Conservation (phyloP, 2,888 invertebrate species). For the Synanthedon myopaeformis region DNA sequence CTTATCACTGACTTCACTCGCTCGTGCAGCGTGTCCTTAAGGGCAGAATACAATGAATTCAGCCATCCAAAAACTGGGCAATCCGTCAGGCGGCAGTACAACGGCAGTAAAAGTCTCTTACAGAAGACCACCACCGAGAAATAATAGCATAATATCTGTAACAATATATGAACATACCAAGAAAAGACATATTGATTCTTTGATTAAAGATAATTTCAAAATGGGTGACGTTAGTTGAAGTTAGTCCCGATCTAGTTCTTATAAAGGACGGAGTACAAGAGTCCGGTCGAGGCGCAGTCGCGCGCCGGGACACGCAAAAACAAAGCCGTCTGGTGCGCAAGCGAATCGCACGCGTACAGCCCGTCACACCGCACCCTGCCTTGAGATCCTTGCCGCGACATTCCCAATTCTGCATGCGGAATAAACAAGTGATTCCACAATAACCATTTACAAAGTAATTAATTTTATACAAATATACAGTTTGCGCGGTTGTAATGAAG, state of each 20-base stretch:
- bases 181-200: background rate
- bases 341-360: conserved; percentile 14
- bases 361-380: background rate
- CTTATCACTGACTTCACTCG: too few species aligned
- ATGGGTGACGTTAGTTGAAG: too few species aligned
- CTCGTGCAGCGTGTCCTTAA: too few species aligned
- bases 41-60: too few species aligned
- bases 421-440: conserved; percentile 9
- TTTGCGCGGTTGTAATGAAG: conserved; percentile 30
- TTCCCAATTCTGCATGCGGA: conserved; percentile 6
- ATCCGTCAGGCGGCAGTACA: too few species aligned
- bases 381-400: background rate
- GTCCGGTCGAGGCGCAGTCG: conserved; percentile 27
- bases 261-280: conserved; percentile 43
- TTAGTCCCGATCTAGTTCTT: conserved; percentile 41
- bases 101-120: too few species aligned
- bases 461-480: conserved; percentile 18
- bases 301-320: conserved; percentile 61
- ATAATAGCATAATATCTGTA: too few species aligned
- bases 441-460: conserved; percentile 24
- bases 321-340: conserved; percentile 42
- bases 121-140: too few species aligned
- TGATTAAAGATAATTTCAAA: too few species aligned
- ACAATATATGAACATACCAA: too few species aligned
- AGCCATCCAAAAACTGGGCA: too few species aligned